Base-by-base conservation (phyloP, 2,797 vertebrate species). In the Luscinia luscinia region DNA sequence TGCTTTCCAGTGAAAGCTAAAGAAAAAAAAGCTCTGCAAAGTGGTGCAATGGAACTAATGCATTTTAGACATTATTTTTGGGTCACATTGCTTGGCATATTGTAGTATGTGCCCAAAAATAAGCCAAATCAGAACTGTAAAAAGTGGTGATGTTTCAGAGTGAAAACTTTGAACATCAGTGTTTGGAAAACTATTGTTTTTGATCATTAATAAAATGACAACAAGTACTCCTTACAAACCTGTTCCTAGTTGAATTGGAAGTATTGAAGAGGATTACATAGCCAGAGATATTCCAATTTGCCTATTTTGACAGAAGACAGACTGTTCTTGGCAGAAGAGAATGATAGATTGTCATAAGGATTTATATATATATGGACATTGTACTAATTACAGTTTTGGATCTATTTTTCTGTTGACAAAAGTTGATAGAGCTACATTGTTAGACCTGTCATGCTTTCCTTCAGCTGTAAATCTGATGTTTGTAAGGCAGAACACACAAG, bases 171-270 rank as follows among this genome's bases (percentile, higher is more conserved):
- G 32, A 81, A 63, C 46, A 59, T 8, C 14, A 52, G 12, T 55
- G 38, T 51, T 55, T 51, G 40, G 43, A 78, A 95, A 90, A 54
- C 19, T 62, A 13, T 45, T 84, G 21, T 6, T 30, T 96, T 83
- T 69, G 62, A 78, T 34, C n/a, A 61, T 48, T 88, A 72, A 58
- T 82, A 72, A 75, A 81, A 84, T 32, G 11, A 30, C 55, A 89
- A 28, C 12, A 28, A 55, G 9, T 30, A 90, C 34, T 54, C 74
- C 80, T 93, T 90, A 85, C 80, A 97, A 97, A 98, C 91, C 91
- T 97, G 74, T 95, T 97, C 87, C 78, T 89, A 83, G 88, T 96
- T 97, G 93, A 97, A 72, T 96, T 96, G 96, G 96, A 87, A 95
- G 89, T 89, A 94, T 91, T 79, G 88, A 96, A 95, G 84, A 94